Base-by-base conservation (phyloP, 2,113 vertebrate species). In the Brienomyrus longianalis region DNA sequence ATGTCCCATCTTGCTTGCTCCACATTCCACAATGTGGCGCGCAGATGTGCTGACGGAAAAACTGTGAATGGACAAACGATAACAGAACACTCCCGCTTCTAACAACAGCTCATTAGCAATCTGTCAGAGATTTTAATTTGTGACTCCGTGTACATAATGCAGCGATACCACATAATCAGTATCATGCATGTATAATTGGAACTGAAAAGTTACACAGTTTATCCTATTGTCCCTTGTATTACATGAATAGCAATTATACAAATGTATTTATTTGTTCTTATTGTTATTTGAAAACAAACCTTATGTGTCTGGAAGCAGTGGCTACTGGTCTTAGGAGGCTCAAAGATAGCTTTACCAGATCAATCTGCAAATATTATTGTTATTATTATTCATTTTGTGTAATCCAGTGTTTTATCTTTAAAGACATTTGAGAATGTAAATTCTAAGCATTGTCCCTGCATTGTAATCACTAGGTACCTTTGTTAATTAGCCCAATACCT, bases 101-200 rank as follows among this genome's bases (percentile, higher is more conserved):
- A 97, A 94, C 96, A 96, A 94, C 94, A 93, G 95, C 95, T 97
- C 96, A 96, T 97, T 97, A 97, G 96, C 96, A 96, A 96, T 96
- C 96, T 97, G 96, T 96, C 96, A 96, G 93, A 93, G 94, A 94
- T 94, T 95, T 96, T 95, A 95, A 95, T 96, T 94, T 94, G 93
- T 94, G 91, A 92, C 92, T 93, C 93, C 91, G 89, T 94, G 94
- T 93, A 94, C 92, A 90, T 92, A 95, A 95, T 93, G 91, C 91
- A 94, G 94, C 91, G 91, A 91, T 94, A 94, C 88, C 92, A 89
- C 90, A 84, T 50, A 90, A 92, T 88, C 89, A 88, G 89, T 89
- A 92, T 91, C 88, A 47, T 6, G 74, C 77, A 89, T 90, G 86
- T 74, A 88, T 90, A 91, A 92, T 95, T 92, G 92, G 90, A 93